These are phyloP conservation scores for Heliopora coerulea DNA, from an alignment of 92 coral and sea anemone species.

Conservation along the genomic window DNA sequence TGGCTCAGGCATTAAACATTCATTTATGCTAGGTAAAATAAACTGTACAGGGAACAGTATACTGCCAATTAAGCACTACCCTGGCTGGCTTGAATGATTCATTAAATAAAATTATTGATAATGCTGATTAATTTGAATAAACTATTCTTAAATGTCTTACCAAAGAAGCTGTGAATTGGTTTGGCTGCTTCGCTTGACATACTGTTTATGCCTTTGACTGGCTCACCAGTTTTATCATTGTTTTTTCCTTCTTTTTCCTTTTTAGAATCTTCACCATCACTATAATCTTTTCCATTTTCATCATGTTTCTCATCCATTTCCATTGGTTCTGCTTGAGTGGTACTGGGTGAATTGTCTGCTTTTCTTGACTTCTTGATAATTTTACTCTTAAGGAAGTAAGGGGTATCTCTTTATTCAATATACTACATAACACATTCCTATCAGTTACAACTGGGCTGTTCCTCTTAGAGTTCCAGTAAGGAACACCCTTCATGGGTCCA, in stretches of 20 bases:
- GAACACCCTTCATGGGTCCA: no score
- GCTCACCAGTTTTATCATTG: background rate
- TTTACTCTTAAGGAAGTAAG: constrained; percentile 7
- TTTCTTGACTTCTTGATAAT: constrained; percentile 45
- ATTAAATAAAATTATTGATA: no score
- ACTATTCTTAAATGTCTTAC: constrained; percentile 51
- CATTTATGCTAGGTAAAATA: no score
- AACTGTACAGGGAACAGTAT: no score
- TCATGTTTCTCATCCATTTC: constrained; percentile 31
- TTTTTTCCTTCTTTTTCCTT: constrained; percentile 8
- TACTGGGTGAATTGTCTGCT: constrained; percentile 1
- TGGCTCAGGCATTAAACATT: no score
- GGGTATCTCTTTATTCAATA: no score
- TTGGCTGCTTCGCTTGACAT: constrained; percentile 23
- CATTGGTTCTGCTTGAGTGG: constrained; percentile 1
- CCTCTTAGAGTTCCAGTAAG: no score
- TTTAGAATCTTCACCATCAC: background rate
- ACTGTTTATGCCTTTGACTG: constrained; percentile 11
- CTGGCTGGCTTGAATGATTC: no score
- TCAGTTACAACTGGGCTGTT: no score
- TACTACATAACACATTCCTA: no score
- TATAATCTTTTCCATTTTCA: constrained; percentile 41
- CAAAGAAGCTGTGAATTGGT: constrained; percentile 71
- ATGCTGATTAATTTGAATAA: no score
- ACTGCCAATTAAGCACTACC: no score